Percentiles rank a stretch among this genome's conserved stretches.
These are phyloP conservation scores for Noctuana brunneofusca DNA, from an alignment of 2,888 invertebrate genomes.

Conservation along the genomic window DNA sequence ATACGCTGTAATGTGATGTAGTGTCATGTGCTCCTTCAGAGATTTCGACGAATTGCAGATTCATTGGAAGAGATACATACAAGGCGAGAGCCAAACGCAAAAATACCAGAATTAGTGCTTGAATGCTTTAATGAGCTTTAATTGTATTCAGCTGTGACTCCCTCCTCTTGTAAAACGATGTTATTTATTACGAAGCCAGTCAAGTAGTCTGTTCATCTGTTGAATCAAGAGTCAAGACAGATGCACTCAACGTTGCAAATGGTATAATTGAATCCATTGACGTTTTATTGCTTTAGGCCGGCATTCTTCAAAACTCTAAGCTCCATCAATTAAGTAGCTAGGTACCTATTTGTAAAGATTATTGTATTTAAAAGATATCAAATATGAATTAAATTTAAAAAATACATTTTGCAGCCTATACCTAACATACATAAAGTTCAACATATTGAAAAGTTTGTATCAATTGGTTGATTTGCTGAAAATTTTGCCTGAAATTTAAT, in stretches of 20 bases:
- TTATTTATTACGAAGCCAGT: constrained; percentile 33
- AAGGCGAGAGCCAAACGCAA: not conserved
- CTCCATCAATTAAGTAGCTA: not conserved
- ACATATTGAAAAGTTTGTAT: no score
- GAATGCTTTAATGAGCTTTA: not conserved
- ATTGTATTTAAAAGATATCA: no score
- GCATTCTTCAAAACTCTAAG: not conserved
- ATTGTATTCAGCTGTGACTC: constrained; percentile 22
- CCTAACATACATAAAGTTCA: no score
- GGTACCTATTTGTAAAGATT: no score
- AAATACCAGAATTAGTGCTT: not conserved
- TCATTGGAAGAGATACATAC: not conserved
- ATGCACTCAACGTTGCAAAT: constrained; percentile 25
- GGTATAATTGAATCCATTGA: constrained; percentile 30
- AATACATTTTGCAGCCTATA: no score
- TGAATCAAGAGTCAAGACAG: constrained; percentile 28
- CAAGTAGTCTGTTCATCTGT: constrained; percentile 30
- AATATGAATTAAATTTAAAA: no score
- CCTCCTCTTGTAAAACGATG: constrained; percentile 10
- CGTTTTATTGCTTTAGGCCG: constrained; percentile 9
- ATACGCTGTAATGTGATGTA: no score
- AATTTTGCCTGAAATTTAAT: no score
- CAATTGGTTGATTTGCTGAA: no score
- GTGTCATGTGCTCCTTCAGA: no score
- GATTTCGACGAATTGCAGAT: not conserved